Conservation (phyloP, 2,797 vertebrate genomes). For the Trachurus trachurus region DNA sequence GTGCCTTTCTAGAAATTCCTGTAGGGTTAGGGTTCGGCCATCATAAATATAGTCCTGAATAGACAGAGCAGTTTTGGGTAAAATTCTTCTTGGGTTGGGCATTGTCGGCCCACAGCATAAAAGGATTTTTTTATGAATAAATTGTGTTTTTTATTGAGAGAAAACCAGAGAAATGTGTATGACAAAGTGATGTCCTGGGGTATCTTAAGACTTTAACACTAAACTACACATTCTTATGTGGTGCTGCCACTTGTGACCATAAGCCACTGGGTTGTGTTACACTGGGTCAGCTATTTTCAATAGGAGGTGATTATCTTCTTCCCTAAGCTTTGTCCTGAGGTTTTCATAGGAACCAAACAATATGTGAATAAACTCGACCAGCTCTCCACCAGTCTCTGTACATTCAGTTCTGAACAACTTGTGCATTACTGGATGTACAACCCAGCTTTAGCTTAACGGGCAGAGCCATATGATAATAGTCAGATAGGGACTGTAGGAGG, state of each 20-base stretch:
- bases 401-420: not conserved
- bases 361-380: constrained; percentile 39
- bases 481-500: not conserved
- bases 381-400: constrained; percentile 50
- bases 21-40: not conserved
- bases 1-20: not conserved
- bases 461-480: not conserved
- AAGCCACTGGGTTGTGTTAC: constrained; percentile 37
- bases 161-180: not conserved
- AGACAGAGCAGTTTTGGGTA: not conserved
- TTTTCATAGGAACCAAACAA: constrained; percentile 51
- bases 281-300: constrained; percentile 70
- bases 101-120: too few relatives aligned
- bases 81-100: not conserved
- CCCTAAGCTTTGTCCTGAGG: constrained; percentile 52
- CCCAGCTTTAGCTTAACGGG: constrained; percentile 5
- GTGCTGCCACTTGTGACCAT: constrained; percentile 34
- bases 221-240: constrained; percentile 51
- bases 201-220: constrained; percentile 31
- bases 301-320: constrained; percentile 62
- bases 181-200: not conserved
- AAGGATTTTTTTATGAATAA: not conserved
- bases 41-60: not conserved
- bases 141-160: not conserved
- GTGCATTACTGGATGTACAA: constrained; percentile 4